These are phyloP conservation scores for Hesperophylax magnus DNA, from an alignment of 1,140 invertebrate genomes.

Conservation along the genomic window DNA sequence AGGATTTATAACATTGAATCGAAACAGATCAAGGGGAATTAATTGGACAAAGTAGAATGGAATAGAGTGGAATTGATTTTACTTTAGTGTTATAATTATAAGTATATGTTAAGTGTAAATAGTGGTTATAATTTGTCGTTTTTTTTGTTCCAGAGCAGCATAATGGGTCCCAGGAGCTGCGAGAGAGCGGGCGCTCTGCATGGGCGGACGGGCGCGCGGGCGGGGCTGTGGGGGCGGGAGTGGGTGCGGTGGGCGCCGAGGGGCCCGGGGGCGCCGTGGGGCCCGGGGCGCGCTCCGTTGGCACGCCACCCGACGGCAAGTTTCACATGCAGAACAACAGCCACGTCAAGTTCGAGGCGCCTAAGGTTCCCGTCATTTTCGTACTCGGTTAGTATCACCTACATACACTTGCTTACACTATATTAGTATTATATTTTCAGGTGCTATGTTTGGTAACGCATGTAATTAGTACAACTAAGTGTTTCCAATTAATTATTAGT, in stretches of 20 bases:
- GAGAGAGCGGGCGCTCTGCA: constrained; percentile 73
- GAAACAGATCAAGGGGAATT: no score
- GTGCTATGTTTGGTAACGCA: no score
- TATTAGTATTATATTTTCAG: no score
- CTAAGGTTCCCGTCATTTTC: constrained; percentile 89
- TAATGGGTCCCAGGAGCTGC: constrained; percentile 78
- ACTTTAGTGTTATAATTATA: no score
- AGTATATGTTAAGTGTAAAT: no score
- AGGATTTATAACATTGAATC: no score
- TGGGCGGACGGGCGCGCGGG: constrained; percentile 73
- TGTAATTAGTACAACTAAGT: no score
- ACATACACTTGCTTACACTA: no score
- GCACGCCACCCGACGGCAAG: constrained; percentile 75
- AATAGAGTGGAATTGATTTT: no score
- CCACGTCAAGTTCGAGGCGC: constrained; percentile 85
- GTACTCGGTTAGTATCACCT: constrained; percentile 77
- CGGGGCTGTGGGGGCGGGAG: constrained; percentile 65
- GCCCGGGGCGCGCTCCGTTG: constrained; percentile 66
- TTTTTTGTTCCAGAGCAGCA: constrained; percentile 77
- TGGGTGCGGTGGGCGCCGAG: constrained; percentile 56
- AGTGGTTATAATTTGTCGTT: no score
- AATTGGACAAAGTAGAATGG: no score
- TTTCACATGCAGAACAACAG: constrained; percentile 83
- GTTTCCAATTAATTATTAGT: no score
- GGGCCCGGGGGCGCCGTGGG: constrained; percentile 64